Base-by-base conservation (phyloP, 2,888 invertebrate genomes). In the Melieria picta region DNA sequence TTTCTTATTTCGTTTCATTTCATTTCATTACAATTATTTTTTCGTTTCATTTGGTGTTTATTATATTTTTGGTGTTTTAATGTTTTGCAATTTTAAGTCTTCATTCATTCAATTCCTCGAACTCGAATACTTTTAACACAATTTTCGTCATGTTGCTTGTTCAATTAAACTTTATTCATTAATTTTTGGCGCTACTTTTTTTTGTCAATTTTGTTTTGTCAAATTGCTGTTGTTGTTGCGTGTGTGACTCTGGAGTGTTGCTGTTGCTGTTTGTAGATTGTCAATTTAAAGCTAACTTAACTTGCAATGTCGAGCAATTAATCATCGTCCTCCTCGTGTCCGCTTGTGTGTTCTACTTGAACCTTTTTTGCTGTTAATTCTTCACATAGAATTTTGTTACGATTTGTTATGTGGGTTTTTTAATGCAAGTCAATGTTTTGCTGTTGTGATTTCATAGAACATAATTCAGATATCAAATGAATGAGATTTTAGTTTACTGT, bases 121-220 rank as follows among this genome's bases (percentile, higher is more conserved):
- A 30, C 30, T 30, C 30, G 30, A 30, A 30, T 30, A 30, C 42
- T 11, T 4, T 11, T 60, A 9, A 1, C 7, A 10, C 11, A n/a
- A n/a, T 60, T 60, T 62, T 62, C n/a, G 42, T 48, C 47, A 46
- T 13, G n/a, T 50, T 42, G 9, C 13, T 50, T 11, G 70, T 76
- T 74, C 47, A 70, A 73, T 77, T 76, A 80, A 81, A 83, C 79
- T 81, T 84, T 82, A 77, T 83, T 84, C 83, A 83, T 84, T 84
- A 81, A 81, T 82, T 82, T 80, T 79, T 79, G 77, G 76, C 78
- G 74, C 74, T 75, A 78, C 73, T 78, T 75, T 80, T 75, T 80
- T 77, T 72, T 47, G 30, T 61, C 7, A 52, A 43, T 42, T 62
- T 63, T 30, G 30, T 55, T 30, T 55, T n/a, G 10, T 43, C 1